Percentiles rank a stretch among this genome's conserved stretches.
These are phyloP conservation scores for Rhinoptilus africanus DNA, from an alignment of 2,113 vertebrate genomes.

Conservation along the genomic window DNA sequence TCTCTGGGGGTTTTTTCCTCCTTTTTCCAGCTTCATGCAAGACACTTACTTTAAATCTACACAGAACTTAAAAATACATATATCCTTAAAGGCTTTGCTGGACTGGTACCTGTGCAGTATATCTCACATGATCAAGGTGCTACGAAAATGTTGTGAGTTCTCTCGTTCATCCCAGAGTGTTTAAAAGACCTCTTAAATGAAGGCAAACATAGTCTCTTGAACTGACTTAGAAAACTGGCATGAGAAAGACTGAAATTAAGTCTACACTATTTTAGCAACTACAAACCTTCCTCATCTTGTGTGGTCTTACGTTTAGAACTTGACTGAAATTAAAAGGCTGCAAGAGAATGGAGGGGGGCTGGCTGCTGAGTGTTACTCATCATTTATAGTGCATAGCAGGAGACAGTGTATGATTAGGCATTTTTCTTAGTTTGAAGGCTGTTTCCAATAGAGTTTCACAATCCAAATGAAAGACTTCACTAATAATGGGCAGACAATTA, in stretches of 20 bases:
- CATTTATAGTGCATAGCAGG: accelerated
- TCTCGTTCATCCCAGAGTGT: not conserved
- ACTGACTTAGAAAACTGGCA: not conserved
- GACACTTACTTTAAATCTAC: not conserved
- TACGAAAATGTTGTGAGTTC: not conserved
- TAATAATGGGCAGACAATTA: not conserved
- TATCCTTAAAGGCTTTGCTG: not conserved
- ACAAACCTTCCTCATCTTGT: not conserved
- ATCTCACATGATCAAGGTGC: not conserved
- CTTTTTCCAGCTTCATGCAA: not conserved
- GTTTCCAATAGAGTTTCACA: not conserved
- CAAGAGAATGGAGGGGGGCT: not conserved
- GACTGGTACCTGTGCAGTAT: not conserved
- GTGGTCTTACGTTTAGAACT: not conserved
- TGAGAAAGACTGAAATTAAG: not conserved
- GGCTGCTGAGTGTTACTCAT: not conserved
- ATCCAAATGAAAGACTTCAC: not conserved
- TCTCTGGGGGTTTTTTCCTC: not conserved
- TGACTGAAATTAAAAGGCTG: not conserved
- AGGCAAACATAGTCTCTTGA: not conserved
- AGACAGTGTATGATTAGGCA: accelerated
- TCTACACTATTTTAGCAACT: not conserved
- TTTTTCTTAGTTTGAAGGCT: not conserved
- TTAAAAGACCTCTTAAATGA: not conserved
- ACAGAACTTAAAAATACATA: not conserved